These are phyloP conservation scores for Pseudococcus viburni DNA, from an alignment of 2,888 invertebrate genomes.

Conservation along the genomic window DNA sequence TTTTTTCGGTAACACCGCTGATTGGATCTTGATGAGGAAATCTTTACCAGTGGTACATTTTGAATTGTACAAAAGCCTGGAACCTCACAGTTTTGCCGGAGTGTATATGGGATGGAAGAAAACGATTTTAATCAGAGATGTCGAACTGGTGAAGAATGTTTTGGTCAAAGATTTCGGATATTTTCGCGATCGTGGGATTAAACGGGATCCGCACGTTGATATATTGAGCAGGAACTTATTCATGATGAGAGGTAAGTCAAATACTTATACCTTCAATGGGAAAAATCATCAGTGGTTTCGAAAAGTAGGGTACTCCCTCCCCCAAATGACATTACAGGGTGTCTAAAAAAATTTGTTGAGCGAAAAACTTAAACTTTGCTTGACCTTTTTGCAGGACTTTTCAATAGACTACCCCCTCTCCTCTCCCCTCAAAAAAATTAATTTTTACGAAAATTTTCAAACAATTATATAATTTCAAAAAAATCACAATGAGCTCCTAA, in stretches of 20 bases:
- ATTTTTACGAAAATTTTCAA: too few species aligned
- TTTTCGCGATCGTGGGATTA: slow-evolving; percentile 6
- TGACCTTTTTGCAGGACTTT: too few species aligned
- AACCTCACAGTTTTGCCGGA: slow-evolving; percentile 20
- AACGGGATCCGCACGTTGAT: background rate
- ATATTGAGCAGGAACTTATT: background rate
- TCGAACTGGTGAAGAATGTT: background rate
- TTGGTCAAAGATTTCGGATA: background rate
- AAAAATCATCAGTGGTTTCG: too few species aligned
- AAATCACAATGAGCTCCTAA: too few species aligned
- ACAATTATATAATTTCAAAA: too few species aligned
- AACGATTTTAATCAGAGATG: slow-evolving; percentile 16
- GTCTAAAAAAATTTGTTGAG: too few species aligned
- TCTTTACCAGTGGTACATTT: background rate
- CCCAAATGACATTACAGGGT: too few species aligned
- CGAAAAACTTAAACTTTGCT: too few species aligned
- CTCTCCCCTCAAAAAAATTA: too few species aligned
- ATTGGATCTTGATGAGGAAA: background rate
- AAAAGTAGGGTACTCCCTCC: too few species aligned
- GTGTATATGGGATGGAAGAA: background rate
- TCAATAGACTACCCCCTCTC: too few species aligned
- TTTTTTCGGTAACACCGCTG: background rate
- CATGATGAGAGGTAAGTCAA: slow-evolving; percentile 7
- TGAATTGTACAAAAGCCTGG: slow-evolving; percentile 5
- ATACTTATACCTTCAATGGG: background rate